Base-by-base conservation (phyloP, 2,113 vertebrate species). In the Morone chrysops region DNA sequence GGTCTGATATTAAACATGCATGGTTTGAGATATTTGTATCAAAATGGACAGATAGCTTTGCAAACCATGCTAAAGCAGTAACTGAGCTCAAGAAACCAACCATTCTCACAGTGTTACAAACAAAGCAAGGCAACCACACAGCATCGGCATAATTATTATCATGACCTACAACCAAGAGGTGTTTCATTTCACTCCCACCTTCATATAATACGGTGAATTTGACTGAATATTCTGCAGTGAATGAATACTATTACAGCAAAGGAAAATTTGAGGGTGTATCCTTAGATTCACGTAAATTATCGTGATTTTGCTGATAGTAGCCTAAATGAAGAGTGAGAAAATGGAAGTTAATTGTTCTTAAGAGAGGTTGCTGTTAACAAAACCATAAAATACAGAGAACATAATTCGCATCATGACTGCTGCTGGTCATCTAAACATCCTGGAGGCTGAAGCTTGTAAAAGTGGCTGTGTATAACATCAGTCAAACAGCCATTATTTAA, bases 341-440 rank as follows among this genome's bases (percentile, higher is more conserved):
- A 70, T 14, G 17, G 50, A 2, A 57, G 48, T 63, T 62, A 67
- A 81, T 71, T 69, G 41, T 60, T 22, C 43, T 31, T 40, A 48
- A 43, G 53, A 87, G 45, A 80, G 66, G 65, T 31, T 83, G 78
- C 78, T 84, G 81, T 89, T 76, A 81, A 83, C 76, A 59, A 79
- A 92, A 75, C 61, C 78, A 88, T 86, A 62, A 89, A 90, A 74
- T 8, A 83, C 75, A 85, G 57, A 59, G 78, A 70, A 77, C 36
- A 89, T 82, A 87, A 90, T 48, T 86, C 47, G 61, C 78, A 5
- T 91, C 91, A 82, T 90, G 89, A 89, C 82, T 82, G 70, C 69
- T 87, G 89, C 80, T 69, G 84, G 83, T 89, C 88, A 84, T 91
- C 87, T 89, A 94, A 94, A 94, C 93, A 93, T 88, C 88, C 87